Conservation (phyloP, 2,797 vertebrate genomes). For the Hemibagrus guttatus region DNA sequence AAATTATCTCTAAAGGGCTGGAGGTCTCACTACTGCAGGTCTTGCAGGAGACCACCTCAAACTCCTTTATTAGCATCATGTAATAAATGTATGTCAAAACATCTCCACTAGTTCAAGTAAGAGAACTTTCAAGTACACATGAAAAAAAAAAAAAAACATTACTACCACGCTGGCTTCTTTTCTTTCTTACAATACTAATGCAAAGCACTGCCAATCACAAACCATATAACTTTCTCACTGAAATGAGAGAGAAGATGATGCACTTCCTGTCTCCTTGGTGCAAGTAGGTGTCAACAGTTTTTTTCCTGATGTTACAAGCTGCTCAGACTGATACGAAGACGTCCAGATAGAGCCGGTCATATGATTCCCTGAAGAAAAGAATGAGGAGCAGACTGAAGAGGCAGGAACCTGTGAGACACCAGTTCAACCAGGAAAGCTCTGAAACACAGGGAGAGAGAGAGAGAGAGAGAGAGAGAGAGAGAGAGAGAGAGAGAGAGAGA, state of each 20-base stretch:
- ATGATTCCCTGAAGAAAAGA: slow-evolving; percentile 95
- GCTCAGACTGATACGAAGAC: slow-evolving; percentile 92
- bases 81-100: slow-evolving; percentile 45
- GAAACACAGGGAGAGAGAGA: slow-evolving; percentile 59
- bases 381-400: slow-evolving; percentile 93
- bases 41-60: slow-evolving; percentile 1
- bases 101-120: slow-evolving; percentile 44
- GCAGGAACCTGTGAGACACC: slow-evolving; percentile 94
- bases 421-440: slow-evolving; percentile 98
- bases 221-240: slow-evolving; percentile 30
- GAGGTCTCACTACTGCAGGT: neutral
- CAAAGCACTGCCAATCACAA: slow-evolving; percentile 44
- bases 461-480: slow-evolving; percentile 34
- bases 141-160: slow-evolving; percentile 37
- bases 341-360: slow-evolving; percentile 96
- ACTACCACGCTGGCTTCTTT: slow-evolving; percentile 18
- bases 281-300: slow-evolving; percentile 70
- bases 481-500: neutral
- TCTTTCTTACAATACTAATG: slow-evolving; percentile 42
- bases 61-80: slow-evolving; percentile 24
- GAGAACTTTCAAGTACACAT: slow-evolving; percentile 46
- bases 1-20: slow-evolving; percentile 26
- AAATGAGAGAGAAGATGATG: slow-evolving; percentile 37
- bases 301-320: slow-evolving; percentile 58
- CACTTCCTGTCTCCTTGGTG: slow-evolving; percentile 64